Conservation (phyloP, 2,113 vertebrate genomes). For the Callionymus lyra region DNA sequence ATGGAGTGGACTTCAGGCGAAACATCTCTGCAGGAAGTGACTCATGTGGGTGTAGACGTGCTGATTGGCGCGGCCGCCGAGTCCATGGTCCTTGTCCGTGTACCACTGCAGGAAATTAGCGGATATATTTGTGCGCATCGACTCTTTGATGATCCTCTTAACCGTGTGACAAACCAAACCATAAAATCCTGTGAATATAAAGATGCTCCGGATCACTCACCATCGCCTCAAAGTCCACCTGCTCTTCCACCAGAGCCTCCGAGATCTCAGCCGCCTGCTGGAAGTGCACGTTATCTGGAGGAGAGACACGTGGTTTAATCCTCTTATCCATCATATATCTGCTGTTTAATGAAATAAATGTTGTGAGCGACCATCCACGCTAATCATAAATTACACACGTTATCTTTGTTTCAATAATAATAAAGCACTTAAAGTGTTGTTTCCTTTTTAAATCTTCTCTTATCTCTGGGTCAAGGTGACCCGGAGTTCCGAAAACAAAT, state of each 20-base stretch:
- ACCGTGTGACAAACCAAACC: too few relatives aligned
- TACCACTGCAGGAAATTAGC: conserved; percentile 78
- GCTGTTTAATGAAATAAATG: too few relatives aligned
- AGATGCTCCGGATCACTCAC: conserved; percentile 51
- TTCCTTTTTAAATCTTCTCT: too few relatives aligned
- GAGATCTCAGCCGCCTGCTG: conserved; percentile 94
- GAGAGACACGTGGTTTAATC: not conserved
- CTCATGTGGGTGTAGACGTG: conserved; percentile 93
- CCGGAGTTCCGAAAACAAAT: too few relatives aligned
- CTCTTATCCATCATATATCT: too few relatives aligned
- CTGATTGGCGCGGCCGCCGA: conserved; percentile 72
- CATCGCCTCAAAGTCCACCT: conserved; percentile 96
- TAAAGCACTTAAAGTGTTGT: too few relatives aligned
- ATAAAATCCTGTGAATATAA: not conserved
- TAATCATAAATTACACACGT: too few relatives aligned
- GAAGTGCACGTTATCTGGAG: conserved; percentile 94
- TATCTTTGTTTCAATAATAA: too few relatives aligned
- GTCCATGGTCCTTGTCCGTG: conserved; percentile 86
- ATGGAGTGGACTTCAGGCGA: conserved; percentile 47
- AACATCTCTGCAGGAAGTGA: conserved; percentile 84
- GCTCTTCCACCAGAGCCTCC: conserved; percentile 84
- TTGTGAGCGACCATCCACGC: too few relatives aligned
- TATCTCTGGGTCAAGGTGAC: too few relatives aligned
- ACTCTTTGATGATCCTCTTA: too few relatives aligned
- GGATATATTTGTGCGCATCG: not conserved